Percentiles rank a stretch among this genome's conserved stretches.
phyloP scores from a whole-genome alignment of 2,113 vertebrate genomes.

The Rafetus swinhoei region DNA sequence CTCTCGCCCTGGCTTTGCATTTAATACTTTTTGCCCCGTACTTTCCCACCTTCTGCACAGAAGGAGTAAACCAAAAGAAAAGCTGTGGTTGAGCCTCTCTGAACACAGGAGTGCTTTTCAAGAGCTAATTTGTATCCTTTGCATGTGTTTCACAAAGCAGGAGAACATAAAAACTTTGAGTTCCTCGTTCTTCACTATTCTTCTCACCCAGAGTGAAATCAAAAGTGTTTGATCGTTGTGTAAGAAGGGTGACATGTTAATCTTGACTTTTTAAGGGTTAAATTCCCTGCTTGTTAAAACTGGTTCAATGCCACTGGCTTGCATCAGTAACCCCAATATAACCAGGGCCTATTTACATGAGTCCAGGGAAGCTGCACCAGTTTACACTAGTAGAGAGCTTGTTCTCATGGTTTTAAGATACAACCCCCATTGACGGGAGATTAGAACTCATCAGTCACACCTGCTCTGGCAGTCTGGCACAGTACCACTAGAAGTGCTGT shows the following conservation, averaged over 20 bases:
- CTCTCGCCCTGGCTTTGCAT: neutral
- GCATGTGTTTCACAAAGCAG: neutral
- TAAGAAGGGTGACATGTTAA: neutral
- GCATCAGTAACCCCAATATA: neutral
- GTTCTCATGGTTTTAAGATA: neutral
- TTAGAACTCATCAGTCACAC: neutral
- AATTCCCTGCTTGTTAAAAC: neutral
- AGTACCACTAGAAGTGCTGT: neutral
- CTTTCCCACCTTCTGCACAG: neutral
- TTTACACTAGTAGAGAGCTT: neutral
- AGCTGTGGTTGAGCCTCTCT: neutral
- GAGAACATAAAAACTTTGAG: neutral
- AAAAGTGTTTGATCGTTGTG: neutral
- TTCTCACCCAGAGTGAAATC: neutral
- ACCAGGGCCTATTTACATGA: neutral
- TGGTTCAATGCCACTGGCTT: neutral
- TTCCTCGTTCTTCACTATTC: neutral
- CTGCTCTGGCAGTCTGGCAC: neutral
- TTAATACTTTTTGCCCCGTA: neutral
- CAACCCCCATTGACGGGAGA: neutral
- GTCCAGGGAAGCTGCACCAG: neutral
- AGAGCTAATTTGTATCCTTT: neutral
- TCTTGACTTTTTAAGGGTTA: neutral
- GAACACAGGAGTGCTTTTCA: neutral
- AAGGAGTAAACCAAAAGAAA: neutral